phyloP scores from a whole-genome alignment of 2,113 vertebrate species.

The Platysternon megacephalum region DNA sequence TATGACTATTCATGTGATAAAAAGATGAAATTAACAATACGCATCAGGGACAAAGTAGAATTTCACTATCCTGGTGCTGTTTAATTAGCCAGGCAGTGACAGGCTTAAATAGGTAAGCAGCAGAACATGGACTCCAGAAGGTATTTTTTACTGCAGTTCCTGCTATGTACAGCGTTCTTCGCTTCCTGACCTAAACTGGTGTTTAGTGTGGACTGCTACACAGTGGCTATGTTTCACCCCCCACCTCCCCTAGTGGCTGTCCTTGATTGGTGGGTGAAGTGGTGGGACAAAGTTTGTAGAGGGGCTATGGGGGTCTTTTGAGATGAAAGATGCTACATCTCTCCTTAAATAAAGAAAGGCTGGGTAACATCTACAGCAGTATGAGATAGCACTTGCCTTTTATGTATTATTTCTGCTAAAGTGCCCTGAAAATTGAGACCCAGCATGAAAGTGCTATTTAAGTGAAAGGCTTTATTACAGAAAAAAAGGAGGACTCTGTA shows the following conservation, averaged over 20 bases:
- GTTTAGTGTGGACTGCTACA: neutral
- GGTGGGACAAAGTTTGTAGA: neutral
- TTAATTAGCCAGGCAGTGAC: neutral
- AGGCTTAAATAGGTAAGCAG: neutral
- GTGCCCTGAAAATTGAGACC: neutral
- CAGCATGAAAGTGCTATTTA: neutral
- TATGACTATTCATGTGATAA: neutral
- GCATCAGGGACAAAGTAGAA: neutral
- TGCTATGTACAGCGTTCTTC: neutral
- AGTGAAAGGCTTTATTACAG: neutral
- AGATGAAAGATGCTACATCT: neutral
- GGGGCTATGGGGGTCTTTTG: neutral
- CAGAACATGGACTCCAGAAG: fast-evolving
- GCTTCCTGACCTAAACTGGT: too few relatives aligned
- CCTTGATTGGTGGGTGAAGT: neutral
- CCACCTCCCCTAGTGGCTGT: neutral
- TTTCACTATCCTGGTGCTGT: neutral
- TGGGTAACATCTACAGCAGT: fast-evolving
- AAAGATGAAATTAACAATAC: fast-evolving
- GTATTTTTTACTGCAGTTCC: fast-evolving
- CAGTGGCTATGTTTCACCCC: neutral
- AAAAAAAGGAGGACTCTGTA: neutral
- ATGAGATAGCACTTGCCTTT: neutral
- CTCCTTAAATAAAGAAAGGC: neutral
- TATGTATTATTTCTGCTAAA: neutral